Evolutionary conservation across 2,113 vertebrate species (phyloP), one percentile per base, ranked within the genome.

Genomic region (Pungitius pungitius): DNA sequence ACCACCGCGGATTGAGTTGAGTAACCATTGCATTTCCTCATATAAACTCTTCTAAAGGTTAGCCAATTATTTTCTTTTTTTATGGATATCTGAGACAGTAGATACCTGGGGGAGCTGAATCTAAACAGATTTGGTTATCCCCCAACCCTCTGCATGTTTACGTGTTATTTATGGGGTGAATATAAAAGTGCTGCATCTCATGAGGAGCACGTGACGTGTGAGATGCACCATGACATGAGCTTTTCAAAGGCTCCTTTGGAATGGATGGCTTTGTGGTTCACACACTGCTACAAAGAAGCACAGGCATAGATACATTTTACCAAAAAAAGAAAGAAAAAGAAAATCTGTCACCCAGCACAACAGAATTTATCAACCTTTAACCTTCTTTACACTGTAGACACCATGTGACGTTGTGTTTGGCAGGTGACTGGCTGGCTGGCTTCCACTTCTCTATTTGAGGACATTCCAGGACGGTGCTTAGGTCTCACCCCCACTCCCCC

Each of bases 361-460:
- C 33, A 35, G 6, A 35, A 35, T n/a, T n/a, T n/a, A n/a, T n/a
- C n/a, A n/a, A n/a, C n/a, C n/a, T n/a, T n/a, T n/a, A n/a, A n/a
- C n/a, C n/a, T n/a, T n/a, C n/a, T n/a, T n/a, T n/a, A n/a, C n/a
- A n/a, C n/a, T n/a, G n/a, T n/a, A n/a, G n/a, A n/a, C n/a, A n/a
- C n/a, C n/a, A n/a, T n/a, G n/a, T n/a, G n/a, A n/a, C n/a, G n/a
- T n/a, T n/a, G 35, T 26, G 11, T 62, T 73, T 57, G 33, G 2
- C 85, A 96, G 96, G 95, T 94, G 94, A 94, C 91, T 62, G 82
- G 94, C 91, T 90, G 93, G 92, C 92, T 93, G 93, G 75, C 0
- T 78, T 24, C 73, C 20, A 82, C 91, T 87, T 83, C 89, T 33
- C 1, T 87, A 54, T 79, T 57, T 74, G 86, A 88, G 71, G 62